A percentile compares a stretch with the other conserved stretches of the same genome.
Conservation (phyloP, 2,888 invertebrate genomes). For the Drosophila mettleri region DNA sequence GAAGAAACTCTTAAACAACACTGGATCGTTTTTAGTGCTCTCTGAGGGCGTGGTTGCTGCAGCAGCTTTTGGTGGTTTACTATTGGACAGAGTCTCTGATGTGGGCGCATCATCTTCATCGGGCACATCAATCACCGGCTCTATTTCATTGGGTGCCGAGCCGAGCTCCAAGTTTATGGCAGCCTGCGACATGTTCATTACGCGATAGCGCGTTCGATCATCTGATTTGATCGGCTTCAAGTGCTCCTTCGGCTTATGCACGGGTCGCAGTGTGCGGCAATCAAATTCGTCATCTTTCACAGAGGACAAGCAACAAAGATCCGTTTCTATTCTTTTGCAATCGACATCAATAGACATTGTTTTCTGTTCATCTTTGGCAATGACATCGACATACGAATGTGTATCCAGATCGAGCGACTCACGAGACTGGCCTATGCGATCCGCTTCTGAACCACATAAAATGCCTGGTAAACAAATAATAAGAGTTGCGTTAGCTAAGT, state of each 20-base stretch:
- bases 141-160: constrained; percentile 53
- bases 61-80: constrained; percentile 17
- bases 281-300: constrained; percentile 59
- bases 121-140: constrained; percentile 35
- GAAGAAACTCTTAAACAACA: constrained; percentile 85
- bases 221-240: constrained; percentile 40
- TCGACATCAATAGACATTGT: constrained; percentile 85
- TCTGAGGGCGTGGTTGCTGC: constrained; percentile 56
- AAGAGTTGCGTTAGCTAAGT: constrained; percentile 15
- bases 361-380: constrained; percentile 86
- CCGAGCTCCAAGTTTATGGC: constrained; percentile 72
- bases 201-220: constrained; percentile 77
- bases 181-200: constrained; percentile 81
- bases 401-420: constrained; percentile 91
- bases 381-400: constrained; percentile 86
- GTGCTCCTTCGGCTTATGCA: constrained; percentile 25
- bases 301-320: constrained; percentile 82
- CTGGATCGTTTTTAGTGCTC: constrained; percentile 82
- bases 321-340: constrained; percentile 83
- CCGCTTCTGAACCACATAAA: constrained; percentile 86
- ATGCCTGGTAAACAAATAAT: constrained; percentile 82
- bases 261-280: neutral
- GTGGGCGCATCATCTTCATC: constrained; percentile 9
- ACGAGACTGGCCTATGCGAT: constrained; percentile 87
- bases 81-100: neutral